Percentiles rank a stretch among this genome's conserved stretches.
Evolutionary conservation across 2,888 invertebrate genomes (phyloP).

Genomic region (Lithosia quadra): DNA sequence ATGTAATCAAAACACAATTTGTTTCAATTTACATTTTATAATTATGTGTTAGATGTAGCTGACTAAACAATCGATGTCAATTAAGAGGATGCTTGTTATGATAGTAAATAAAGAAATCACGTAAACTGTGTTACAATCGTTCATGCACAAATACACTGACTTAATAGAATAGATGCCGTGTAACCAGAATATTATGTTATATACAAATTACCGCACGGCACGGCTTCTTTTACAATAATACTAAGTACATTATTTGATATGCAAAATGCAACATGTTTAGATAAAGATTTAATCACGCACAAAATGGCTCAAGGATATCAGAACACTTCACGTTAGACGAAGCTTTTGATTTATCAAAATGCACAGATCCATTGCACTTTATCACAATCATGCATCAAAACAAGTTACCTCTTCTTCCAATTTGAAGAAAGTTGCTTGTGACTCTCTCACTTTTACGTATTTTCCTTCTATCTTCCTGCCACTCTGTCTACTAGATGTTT

Average conservation of each 20-base stretch:
- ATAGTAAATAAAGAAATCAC: slow-evolving; percentile 41
- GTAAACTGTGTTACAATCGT: slow-evolving; percentile 27
- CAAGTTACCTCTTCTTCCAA: slow-evolving; percentile 66
- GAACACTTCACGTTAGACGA: slow-evolving; percentile 61
- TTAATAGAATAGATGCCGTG: slow-evolving; percentile 34
- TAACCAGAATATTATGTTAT: slow-evolving; percentile 22
- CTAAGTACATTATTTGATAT: slow-evolving; percentile 25
- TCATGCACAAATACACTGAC: slow-evolving; percentile 34
- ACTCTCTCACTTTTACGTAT: slow-evolving; percentile 66
- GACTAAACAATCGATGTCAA: slow-evolving; percentile 51
- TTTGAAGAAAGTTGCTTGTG: slow-evolving; percentile 67
- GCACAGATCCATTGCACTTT: slow-evolving; percentile 76
- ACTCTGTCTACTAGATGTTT: slow-evolving; percentile 69
- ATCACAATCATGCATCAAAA: slow-evolving; percentile 74
- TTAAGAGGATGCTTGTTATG: slow-evolving; percentile 64
- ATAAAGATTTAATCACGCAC: slow-evolving; percentile 64
- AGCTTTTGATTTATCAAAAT: slow-evolving; percentile 67
- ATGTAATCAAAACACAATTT: slow-evolving; percentile 64
- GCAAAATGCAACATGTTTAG: slow-evolving; percentile 26
- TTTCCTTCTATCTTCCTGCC: slow-evolving; percentile 70
- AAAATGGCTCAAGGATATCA: slow-evolving; percentile 77
- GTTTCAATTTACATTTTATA: slow-evolving; percentile 59
- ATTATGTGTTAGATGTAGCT: slow-evolving; percentile 69
- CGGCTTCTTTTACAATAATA: slow-evolving; percentile 33
- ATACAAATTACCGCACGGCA: slow-evolving; percentile 32